These are phyloP conservation scores for Toxonevra muliebris DNA, from an alignment of 2,888 invertebrate genomes.

Conservation along the genomic window DNA sequence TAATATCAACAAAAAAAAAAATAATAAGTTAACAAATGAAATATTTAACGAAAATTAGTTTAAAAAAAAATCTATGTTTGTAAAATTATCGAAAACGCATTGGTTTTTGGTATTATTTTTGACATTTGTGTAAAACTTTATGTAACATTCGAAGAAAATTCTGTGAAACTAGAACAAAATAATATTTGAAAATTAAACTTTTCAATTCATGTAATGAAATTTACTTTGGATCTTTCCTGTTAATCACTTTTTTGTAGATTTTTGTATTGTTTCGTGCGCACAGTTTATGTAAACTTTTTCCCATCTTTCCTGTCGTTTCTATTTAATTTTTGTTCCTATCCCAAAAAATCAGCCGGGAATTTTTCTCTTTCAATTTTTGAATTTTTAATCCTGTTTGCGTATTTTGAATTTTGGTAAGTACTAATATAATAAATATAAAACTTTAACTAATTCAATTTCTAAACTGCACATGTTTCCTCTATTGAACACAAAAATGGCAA, in stretches of 20 bases:
- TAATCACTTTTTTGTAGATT: too few relatives aligned
- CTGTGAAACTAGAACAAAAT: too few relatives aligned
- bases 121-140: too few relatives aligned
- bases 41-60: constrained; percentile 57
- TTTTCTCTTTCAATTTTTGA: background rate
- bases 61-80: too few relatives aligned
- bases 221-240: too few relatives aligned
- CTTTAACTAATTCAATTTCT: too few relatives aligned
- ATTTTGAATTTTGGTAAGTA: constrained; percentile 33
- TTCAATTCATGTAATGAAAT: too few relatives aligned
- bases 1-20: constrained; percentile 31
- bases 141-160: too few relatives aligned
- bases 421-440: background rate
- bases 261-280: constrained; percentile 50
- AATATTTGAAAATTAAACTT: too few relatives aligned
- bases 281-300: constrained; percentile 41
- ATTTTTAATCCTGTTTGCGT: constrained; percentile 18
- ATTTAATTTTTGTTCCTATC: constrained; percentile 1
- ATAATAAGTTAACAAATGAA: constrained; percentile 50
- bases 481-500: too few relatives aligned
- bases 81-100: background rate
- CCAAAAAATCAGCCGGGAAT: background rate
- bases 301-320: constrained; percentile 2
- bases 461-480: too few relatives aligned
- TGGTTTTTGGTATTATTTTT: background rate